Percentiles rank a stretch among this genome's conserved stretches.
Evolutionary conservation across 35 echinoderm and acorn worm species (phyloP).

Genomic region (Stichopus chloronotus): DNA sequence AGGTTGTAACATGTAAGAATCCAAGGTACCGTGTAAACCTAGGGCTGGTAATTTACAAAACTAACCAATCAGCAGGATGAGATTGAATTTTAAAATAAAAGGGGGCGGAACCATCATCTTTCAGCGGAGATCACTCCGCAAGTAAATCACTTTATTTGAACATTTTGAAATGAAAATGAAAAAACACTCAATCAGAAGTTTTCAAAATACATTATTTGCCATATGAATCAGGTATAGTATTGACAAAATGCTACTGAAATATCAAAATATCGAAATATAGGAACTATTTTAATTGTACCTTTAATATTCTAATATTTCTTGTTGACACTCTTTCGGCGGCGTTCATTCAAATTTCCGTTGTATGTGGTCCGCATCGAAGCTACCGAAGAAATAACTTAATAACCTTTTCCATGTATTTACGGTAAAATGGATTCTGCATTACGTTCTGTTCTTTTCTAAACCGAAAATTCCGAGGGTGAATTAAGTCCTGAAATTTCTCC

Average conservation of each 20-base stretch:
- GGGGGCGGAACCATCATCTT: background rate
- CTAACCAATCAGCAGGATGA: background rate
- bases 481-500: too few species aligned
- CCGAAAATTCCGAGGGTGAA: too few species aligned
- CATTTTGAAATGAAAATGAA: background rate
- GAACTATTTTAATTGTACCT: background rate
- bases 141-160: background rate
- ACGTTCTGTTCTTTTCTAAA: background rate
- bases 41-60: background rate
- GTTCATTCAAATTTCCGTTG: constrained; percentile 4
- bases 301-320: background rate
- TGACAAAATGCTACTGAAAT: background rate
- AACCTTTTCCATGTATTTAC: background rate
- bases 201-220: background rate
- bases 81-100: background rate
- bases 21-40: background rate
- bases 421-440: background rate
- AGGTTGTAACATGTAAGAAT: background rate
- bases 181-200: background rate
- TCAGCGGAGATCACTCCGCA: background rate
- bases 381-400: background rate
- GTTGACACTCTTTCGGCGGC: background rate
- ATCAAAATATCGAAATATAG: background rate
- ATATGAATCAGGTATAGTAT: background rate
- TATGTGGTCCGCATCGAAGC: background rate